Percentiles rank a stretch among this genome's conserved stretches.
These are phyloP conservation scores for Rhingia rostrata DNA, from an alignment of 2,888 invertebrate species.

Conservation along the genomic window DNA sequence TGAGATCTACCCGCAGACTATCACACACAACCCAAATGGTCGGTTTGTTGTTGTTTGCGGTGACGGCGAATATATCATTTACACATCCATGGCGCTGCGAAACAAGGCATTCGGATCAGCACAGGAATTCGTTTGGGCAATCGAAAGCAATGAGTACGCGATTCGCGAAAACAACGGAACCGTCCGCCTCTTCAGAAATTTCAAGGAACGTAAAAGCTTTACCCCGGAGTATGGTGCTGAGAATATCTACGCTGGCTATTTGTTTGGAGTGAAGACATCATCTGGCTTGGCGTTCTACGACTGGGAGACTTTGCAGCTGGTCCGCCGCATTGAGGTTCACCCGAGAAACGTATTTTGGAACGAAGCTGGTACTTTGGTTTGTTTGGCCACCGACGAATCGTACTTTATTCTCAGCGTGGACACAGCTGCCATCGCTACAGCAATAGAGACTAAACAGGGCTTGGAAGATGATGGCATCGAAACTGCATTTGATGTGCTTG, in stretches of 20 bases:
- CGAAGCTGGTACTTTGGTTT: constrained; percentile 96
- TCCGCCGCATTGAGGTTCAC: constrained; percentile 98
- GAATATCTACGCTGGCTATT: constrained; percentile 95
- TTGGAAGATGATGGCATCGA: constrained; percentile 96
- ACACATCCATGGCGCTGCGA: constrained; percentile 99
- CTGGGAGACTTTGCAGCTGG: constrained; percentile 96
- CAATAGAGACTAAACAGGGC: constrained; percentile 89
- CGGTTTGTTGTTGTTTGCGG: constrained; percentile 97
- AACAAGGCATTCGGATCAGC: constrained; percentile 99
- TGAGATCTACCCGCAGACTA: constrained; percentile 99
- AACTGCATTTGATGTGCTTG: constrained; percentile 94
- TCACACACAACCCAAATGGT: constrained; percentile 99
- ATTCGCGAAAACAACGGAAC: constrained; percentile 94
- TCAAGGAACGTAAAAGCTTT: constrained; percentile 97
- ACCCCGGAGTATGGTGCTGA: constrained; percentile 98
- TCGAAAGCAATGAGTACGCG: constrained; percentile 96
- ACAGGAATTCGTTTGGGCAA: constrained; percentile 99
- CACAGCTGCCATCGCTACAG: constrained; percentile 90
- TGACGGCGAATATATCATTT: constrained; percentile 99
- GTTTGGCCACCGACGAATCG: constrained; percentile 96
- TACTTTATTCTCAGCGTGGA: constrained; percentile 97
- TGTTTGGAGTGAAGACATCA: constrained; percentile 95
- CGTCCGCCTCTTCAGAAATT: constrained; percentile 98
- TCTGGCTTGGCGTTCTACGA: constrained; percentile 98
- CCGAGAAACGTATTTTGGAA: constrained; percentile 97